Conservation (phyloP, 1,140 invertebrate species). For the Trissolcus basalis region DNA sequence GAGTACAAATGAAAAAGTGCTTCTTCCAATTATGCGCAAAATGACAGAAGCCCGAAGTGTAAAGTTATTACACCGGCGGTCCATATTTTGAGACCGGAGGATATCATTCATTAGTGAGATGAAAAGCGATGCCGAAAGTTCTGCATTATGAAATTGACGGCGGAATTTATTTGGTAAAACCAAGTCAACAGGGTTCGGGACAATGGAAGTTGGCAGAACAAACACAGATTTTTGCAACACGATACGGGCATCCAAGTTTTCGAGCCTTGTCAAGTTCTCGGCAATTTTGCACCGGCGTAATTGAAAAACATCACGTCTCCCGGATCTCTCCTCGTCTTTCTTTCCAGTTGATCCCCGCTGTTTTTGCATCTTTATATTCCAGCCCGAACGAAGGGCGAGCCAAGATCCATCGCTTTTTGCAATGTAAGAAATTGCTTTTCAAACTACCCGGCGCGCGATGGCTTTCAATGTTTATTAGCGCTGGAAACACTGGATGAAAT, state of each 20-base stretch:
- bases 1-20: neutral
- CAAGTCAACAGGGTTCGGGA: conserved; percentile 28
- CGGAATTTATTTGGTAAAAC: conserved; percentile 37
- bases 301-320: conserved; percentile 38
- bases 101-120: conserved; percentile 52
- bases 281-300: conserved; percentile 45
- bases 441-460: conserved; percentile 2
- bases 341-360: conserved; percentile 29
- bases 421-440: conserved; percentile 17
- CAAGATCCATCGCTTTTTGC: conserved; percentile 14
- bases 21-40: conserved; percentile 11
- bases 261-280: conserved; percentile 45
- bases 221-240: conserved; percentile 53
- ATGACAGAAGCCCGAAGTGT: conserved; percentile 1
- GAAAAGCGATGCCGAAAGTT: conserved; percentile 33
- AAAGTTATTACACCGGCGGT: conserved; percentile 38
- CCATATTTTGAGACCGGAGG: conserved; percentile 32
- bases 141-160: conserved; percentile 47
- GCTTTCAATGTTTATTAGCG: no score
- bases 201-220: conserved; percentile 46
- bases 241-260: conserved; percentile 59
- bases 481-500: no score
- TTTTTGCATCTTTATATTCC: conserved; percentile 21
- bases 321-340: conserved; percentile 29
- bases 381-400: conserved; percentile 6